Evolutionary conservation across 2,888 invertebrate genomes (phyloP), one percentile per base, ranked within the genome.

Genomic region (Dascillus cervinus): DNA sequence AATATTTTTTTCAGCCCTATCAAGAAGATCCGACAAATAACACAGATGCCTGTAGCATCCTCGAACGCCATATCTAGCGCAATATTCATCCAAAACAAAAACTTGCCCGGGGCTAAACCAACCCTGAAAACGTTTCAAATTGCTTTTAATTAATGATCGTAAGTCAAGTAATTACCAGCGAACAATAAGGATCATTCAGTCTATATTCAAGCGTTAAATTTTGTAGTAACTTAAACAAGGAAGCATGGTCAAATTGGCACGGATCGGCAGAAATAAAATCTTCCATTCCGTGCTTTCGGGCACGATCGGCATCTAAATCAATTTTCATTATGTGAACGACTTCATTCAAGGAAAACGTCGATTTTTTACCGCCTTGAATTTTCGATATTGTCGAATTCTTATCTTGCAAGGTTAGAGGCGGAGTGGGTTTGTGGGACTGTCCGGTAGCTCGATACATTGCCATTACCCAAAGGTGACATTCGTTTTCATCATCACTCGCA

Each of bases 21-120:
- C 94, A 49, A 99, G 72, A 26, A 99, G 75, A 65, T 98, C 97
- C 42, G 85, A 84, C 37, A 98, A 77, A 67, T 97, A 97, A 64
- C 90, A 91, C 26, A 99, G 77, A 66, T 99, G 97, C 29, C 98
- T 80, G 66, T 83, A 94, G 64, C 98, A 98, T 23, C 94, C 94
- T 28, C 98, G 77, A 1, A 97, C 97, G 25, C 97, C 97, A 62
- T 98, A 98, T 50, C 86, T 77, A 4, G 97, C 96, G 64, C 95
- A 96, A 68, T 98, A 95, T 64, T 95, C 95, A 63, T 98, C 98
- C 49, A 98, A 69, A 6, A 96, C 95, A 67, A 97, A 98, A 30
- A 97, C 86, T 73, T 98, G 98, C 1, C 97, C 97, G 0, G 98
- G 97, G 54, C 96, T 96, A 67, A 98, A 97, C 98, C 98, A 98